phyloP scores from a whole-genome alignment of 1,140 invertebrate species.

The Drosophila saltans region DNA sequence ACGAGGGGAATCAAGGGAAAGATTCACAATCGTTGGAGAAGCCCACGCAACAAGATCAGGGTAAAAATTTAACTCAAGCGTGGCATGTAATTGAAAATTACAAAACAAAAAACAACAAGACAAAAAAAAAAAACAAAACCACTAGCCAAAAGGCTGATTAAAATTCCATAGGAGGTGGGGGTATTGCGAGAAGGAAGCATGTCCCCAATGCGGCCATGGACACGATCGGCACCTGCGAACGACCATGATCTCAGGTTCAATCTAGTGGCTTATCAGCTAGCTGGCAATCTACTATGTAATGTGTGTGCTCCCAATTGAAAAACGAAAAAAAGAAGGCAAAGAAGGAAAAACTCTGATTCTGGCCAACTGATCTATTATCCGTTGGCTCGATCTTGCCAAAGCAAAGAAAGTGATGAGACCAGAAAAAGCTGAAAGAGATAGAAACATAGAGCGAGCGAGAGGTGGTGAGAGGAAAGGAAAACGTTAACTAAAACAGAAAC shows the following conservation, averaged over 20 bases:
- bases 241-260: slow-evolving; percentile 48
- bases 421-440: slow-evolving; percentile 9
- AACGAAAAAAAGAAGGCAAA: slow-evolving; percentile 11
- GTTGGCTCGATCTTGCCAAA: slow-evolving; percentile 41
- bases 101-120: slow-evolving; percentile 11
- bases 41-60: slow-evolving; percentile 51
- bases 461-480: background rate
- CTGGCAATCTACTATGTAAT: slow-evolving; percentile 68
- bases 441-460: background rate
- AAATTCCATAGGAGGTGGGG: slow-evolving; percentile 58
- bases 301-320: slow-evolving; percentile 65
- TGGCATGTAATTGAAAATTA: slow-evolving; percentile 80
- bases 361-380: slow-evolving; percentile 50
- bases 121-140: background rate
- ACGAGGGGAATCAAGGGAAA: background rate
- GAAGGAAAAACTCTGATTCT: slow-evolving; percentile 11
- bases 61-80: slow-evolving; percentile 58
- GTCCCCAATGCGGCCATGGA: slow-evolving; percentile 63
- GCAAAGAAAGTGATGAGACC: slow-evolving; percentile 68
- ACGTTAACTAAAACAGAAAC: slow-evolving; percentile 12
- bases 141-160: slow-evolving; percentile 63
- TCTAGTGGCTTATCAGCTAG: slow-evolving; percentile 63
- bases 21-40: slow-evolving; percentile 57
- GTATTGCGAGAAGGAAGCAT: slow-evolving; percentile 38
- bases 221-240: slow-evolving; percentile 67